Conservation (phyloP, 2,888 invertebrate species). For the Lagria hirta region DNA sequence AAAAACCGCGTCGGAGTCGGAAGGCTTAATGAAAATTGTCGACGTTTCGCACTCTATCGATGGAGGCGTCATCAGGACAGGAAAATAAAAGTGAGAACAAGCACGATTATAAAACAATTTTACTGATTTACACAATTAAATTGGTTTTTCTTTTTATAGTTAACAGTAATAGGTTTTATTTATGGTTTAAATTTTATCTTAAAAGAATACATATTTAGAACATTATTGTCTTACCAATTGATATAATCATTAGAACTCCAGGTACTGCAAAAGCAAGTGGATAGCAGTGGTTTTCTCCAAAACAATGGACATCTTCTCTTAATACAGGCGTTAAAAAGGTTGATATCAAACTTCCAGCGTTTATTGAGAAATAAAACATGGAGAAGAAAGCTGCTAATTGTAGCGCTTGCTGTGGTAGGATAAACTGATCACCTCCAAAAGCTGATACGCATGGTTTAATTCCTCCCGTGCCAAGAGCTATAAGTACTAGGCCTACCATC, state of each 20-base stretch:
- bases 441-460: conserved; percentile 96
- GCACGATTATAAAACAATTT: too few species aligned
- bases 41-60: too few species aligned
- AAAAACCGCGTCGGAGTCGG: too few species aligned
- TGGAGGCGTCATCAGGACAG: too few species aligned
- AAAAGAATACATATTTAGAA: conserved; percentile 18
- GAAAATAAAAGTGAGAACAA: too few species aligned
- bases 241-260: conserved; percentile 79
- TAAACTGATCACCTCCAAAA: conserved; percentile 94
- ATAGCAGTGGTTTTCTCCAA: conserved; percentile 75
- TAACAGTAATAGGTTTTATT: too few species aligned
- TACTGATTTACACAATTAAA: too few species aligned
- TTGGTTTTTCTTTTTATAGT: too few species aligned
- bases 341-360: conserved; percentile 85
- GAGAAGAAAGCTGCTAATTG: conserved; percentile 88
- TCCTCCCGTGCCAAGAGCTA: conserved; percentile 90
- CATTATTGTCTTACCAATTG: conserved; percentile 78
- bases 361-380: conserved; percentile 92
- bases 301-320: conserved; percentile 76
- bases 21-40: too few species aligned
- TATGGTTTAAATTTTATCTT: background rate
- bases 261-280: conserved; percentile 89
- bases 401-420: conserved; percentile 74
- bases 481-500: conserved; percentile 68
- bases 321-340: conserved; percentile 86